Percentiles rank a stretch among this genome's conserved stretches.
phyloP scores from a whole-genome alignment of 2,113 vertebrate genomes.

The Hepsetus odoe region DNA sequence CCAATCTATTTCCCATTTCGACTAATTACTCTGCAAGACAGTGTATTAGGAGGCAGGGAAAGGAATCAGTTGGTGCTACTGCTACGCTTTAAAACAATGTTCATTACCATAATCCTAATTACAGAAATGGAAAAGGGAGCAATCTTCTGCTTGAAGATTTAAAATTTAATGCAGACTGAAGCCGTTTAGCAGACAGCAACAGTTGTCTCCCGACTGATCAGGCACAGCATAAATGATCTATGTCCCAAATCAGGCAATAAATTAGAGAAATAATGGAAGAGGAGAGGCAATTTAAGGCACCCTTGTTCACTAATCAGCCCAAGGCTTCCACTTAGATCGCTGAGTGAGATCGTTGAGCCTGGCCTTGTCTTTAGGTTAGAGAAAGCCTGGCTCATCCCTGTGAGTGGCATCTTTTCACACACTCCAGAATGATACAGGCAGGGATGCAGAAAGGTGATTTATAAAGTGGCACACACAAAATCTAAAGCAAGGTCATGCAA shows the following conservation, averaged over 20 bases:
- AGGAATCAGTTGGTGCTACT: conserved; percentile 20
- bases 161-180: conserved; percentile 44
- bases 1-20: conserved; percentile 44
- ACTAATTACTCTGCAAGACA: conserved; percentile 32
- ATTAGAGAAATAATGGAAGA: conserved; percentile 52
- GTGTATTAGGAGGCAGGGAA: conserved; percentile 2
- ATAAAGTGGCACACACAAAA: too few relatives aligned
- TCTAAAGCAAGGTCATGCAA: too few relatives aligned
- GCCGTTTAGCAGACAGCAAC: conserved; percentile 49
- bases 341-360: conserved; percentile 17
- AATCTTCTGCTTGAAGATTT: conserved; percentile 18
- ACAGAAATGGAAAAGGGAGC: conserved; percentile 37
- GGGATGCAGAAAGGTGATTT: too few relatives aligned
- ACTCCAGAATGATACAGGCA: too few relatives aligned
- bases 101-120: conserved; percentile 57
- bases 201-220: conserved; percentile 36
- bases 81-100: conserved; percentile 50
- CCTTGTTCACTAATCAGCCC: conserved; percentile 41
- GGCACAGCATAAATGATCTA: conserved; percentile 43
- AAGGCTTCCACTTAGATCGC: conserved; percentile 10
- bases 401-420: not conserved
- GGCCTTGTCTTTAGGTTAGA: not conserved
- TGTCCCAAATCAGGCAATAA: conserved; percentile 53
- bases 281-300: conserved; percentile 44
- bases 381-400: conserved; percentile 9